Percentiles rank a stretch among this genome's conserved stretches.
phyloP scores from a whole-genome alignment of 1,140 invertebrate genomes.

The Charaxes varanes region DNA sequence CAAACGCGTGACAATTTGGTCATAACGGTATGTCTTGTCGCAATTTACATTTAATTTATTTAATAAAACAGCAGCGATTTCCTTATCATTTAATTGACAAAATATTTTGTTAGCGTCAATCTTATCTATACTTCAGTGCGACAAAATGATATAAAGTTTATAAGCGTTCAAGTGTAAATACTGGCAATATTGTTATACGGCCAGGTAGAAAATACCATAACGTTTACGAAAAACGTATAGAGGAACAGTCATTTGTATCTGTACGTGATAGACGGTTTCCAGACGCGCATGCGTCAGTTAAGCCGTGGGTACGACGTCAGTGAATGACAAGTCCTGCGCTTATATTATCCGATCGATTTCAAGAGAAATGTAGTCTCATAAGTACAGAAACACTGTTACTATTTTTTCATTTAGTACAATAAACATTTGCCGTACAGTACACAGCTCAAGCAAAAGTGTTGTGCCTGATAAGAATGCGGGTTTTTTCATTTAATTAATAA shows the following conservation, averaged over 20 bases:
- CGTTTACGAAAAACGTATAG: constrained; percentile 46
- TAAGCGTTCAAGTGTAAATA: constrained; percentile 48
- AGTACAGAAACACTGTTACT: constrained; percentile 25
- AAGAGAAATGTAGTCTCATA: constrained; percentile 56
- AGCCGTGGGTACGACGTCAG: constrained; percentile 53
- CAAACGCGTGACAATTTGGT: constrained; percentile 38
- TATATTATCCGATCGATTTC: constrained; percentile 68
- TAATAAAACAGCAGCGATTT: constrained; percentile 45
- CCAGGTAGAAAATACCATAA: constrained; percentile 49
- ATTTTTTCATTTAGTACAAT: constrained; percentile 37
- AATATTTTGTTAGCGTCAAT: constrained; percentile 50
- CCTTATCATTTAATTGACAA: constrained; percentile 59
- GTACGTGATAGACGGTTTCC: constrained; percentile 61
- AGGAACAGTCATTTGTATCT: constrained; percentile 55
- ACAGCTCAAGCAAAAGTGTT: constrained; percentile 29
- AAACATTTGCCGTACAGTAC: constrained; percentile 28
- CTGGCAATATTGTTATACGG: constrained; percentile 49
- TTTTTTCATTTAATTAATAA: no score
- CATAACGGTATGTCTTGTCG: constrained; percentile 46
- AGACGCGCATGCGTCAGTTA: constrained; percentile 69
- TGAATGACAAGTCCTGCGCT: constrained; percentile 68
- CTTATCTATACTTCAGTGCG: constrained; percentile 63
- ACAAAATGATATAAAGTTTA: constrained; percentile 68
- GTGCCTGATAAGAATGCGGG: no score
- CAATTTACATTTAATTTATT: constrained; percentile 64